Evolutionary conservation across 2,113 vertebrate genomes (phyloP), one percentile per base, ranked within the genome.

Genomic region (Bothrops jararaca): DNA sequence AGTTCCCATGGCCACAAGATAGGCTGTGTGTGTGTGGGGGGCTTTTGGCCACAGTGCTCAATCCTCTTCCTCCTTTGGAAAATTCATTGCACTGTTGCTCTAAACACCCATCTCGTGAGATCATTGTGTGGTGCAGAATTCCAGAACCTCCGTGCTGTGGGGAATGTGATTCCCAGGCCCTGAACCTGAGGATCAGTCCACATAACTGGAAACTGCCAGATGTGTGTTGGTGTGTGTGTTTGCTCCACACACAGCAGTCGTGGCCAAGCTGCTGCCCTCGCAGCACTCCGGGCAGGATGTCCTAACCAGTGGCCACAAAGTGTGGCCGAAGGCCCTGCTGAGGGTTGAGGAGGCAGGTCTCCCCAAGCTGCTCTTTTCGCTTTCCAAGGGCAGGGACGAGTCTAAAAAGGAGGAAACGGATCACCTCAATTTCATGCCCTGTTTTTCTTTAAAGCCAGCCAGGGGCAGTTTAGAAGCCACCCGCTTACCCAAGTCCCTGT

Each of bases 241-340:
- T 58, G 57, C 26, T 24, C 23, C 57, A 2, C 8, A 26, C 58
- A 11, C 58, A 29, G 26, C 26, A 4, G 11, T 5, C 26, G 2
- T n/a, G 26, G 69, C 69, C 69, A 74, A 74, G 15, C n/a, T 34
- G 64, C 64, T 74, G 29, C 5, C 2, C n/a, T n/a, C 34, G 69
- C 34, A n/a, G 23, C 9, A 54, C 52, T 86, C 9, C 45, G 0
- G 0, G 26, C 34, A 11, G 69, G 1, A 0, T 56, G 57, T 0
- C 39, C 2, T n/a, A n/a, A 0, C 2, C 92, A 13, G 26, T 0
- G 5, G 53, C n/a, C 60, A 12, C 11, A 11, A 29, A 74, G 42
- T n/a, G 45, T 0, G 60, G 89, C 93, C 1, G 2, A 7, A 7
- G 64, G 50, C 58, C 13, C 58, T 24, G 7, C 15, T 5, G 22